Evolutionary conservation across 2,888 invertebrate genomes (phyloP).

Genomic region (Harpagoxenus sublaevis): DNA sequence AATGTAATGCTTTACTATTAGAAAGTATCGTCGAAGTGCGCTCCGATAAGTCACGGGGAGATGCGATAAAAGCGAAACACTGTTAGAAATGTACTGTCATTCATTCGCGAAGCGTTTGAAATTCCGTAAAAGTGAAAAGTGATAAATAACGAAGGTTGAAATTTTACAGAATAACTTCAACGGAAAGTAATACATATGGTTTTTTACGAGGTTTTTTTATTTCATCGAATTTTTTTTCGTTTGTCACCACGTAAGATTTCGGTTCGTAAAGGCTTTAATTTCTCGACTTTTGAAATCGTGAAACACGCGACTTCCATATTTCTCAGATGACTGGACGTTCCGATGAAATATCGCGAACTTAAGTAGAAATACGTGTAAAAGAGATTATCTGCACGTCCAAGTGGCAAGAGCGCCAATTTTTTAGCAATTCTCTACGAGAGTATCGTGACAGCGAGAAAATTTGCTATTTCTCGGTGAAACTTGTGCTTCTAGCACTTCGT

Average conservation of each 20-base stretch:
- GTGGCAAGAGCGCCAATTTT: background rate
- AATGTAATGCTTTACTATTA: slow-evolving; percentile 37
- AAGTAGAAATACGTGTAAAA: background rate
- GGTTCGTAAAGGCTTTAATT: background rate
- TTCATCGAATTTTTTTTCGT: background rate
- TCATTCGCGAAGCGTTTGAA: background rate
- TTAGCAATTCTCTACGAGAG: background rate
- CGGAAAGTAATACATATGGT: background rate
- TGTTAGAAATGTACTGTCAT: background rate
- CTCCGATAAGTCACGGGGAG: slow-evolving; percentile 34
- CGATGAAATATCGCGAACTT: background rate
- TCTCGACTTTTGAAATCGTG: background rate
- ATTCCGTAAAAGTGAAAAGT: background rate
- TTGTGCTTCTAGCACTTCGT: slow-evolving; percentile 4
- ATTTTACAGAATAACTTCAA: background rate
- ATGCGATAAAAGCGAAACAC: slow-evolving; percentile 28
- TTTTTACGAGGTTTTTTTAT: background rate
- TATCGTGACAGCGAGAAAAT: background rate
- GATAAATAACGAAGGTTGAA: background rate
- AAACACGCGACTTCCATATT: background rate
- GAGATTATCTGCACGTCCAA: background rate
- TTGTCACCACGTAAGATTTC: background rate
- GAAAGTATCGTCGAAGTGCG: slow-evolving; percentile 30
- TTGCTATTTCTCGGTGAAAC: slow-evolving; percentile 24
- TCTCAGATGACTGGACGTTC: background rate